Conservation (phyloP, 2,888 invertebrate genomes). For the Apeira syringaria region DNA sequence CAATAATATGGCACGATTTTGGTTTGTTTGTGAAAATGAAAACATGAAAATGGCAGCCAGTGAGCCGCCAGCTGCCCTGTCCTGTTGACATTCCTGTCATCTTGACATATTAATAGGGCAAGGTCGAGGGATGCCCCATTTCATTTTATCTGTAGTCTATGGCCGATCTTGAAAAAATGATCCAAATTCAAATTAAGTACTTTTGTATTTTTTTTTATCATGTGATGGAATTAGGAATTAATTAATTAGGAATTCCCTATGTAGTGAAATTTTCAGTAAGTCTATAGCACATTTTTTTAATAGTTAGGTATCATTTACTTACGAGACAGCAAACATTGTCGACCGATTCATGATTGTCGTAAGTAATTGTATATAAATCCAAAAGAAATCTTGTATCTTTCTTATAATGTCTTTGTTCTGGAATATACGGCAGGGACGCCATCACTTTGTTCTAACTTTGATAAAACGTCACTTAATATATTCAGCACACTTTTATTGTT, state of each 20-base stretch:
- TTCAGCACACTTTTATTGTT: conserved; percentile 14
- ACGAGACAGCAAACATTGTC: conserved; percentile 88
- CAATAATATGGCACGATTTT: conserved; percentile 64
- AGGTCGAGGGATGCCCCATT: conserved; percentile 64
- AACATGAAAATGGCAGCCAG: conserved; percentile 25
- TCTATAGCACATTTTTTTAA: no score
- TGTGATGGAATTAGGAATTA: no score
- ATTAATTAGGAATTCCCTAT: no score
- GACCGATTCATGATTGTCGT: conserved; percentile 91
- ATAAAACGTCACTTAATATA: conserved; percentile 15
- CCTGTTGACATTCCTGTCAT: conserved; percentile 58
- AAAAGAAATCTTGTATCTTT: conserved; percentile 93
- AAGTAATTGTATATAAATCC: conserved; percentile 93
- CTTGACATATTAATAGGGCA: conserved; percentile 73
- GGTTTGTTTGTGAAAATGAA: conserved; percentile 44
- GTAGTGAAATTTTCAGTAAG: no score
- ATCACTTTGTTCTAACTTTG: conserved; percentile 47
- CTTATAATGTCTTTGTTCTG: conserved; percentile 90
- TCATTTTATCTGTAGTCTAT: conserved; percentile 41
- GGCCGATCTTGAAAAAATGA: no score
- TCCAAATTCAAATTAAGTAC: no score
- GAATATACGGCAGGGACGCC: conserved; percentile 81
- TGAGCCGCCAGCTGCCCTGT: conserved; percentile 39
- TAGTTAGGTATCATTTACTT: conserved; percentile 75
- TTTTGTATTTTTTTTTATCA: no score